Percentiles rank a stretch among this genome's conserved stretches.
Conservation (phyloP, 1,140 invertebrate genomes). For the Drosophila pachea region DNA sequence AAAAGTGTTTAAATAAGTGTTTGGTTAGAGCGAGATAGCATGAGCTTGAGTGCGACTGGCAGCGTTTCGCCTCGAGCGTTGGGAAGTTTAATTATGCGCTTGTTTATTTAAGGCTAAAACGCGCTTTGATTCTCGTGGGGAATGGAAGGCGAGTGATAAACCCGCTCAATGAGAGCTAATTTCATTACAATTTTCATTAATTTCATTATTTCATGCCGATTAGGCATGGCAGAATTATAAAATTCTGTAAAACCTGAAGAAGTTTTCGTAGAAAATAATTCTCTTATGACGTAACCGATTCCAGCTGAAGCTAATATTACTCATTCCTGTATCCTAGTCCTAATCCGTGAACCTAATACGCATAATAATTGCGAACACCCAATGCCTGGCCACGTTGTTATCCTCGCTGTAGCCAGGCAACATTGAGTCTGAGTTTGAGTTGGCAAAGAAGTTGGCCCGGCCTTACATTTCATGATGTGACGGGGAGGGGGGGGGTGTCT, state of each 20-base stretch:
- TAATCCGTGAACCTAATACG: neutral
- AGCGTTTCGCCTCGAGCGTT: slow-evolving; percentile 16
- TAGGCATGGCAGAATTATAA: too few species aligned
- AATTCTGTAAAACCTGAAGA: neutral
- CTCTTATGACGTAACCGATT: too few species aligned
- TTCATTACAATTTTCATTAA: too few species aligned
- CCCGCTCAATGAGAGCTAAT: neutral
- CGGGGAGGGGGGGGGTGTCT: too few species aligned
- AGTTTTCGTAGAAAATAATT: too few species aligned
- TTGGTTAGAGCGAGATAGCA: neutral
- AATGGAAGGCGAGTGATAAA: neutral
- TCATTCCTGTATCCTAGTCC: neutral
- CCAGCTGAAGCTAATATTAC: neutral
- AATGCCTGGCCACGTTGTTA: too few species aligned
- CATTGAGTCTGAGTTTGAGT: slow-evolving; percentile 6
- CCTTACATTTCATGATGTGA: slow-evolving; percentile 15
- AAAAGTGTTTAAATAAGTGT: slow-evolving; percentile 13
- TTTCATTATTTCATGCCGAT: too few species aligned
- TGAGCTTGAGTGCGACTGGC: neutral
- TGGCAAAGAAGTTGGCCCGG: neutral
- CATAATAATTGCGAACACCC: neutral
- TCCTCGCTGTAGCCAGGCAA: slow-evolving; percentile 6
- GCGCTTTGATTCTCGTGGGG: slow-evolving; percentile 29
- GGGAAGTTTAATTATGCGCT: slow-evolving; percentile 61
- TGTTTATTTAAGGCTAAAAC: slow-evolving; percentile 56